These are phyloP conservation scores for Hyles euphorbiae DNA, from an alignment of 1,140 invertebrate genomes.

Conservation along the genomic window DNA sequence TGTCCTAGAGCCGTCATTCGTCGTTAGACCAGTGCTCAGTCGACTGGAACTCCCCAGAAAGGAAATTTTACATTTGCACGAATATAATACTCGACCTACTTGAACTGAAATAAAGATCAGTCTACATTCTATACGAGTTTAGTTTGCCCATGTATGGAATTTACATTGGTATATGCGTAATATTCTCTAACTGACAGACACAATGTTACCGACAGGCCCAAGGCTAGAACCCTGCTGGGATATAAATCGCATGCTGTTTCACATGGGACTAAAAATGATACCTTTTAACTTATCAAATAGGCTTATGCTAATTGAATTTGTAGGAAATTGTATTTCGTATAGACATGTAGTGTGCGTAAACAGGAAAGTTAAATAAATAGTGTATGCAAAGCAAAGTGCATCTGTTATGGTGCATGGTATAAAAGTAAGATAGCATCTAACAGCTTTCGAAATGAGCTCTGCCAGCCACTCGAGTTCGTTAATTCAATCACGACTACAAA, in stretches of 20 bases:
- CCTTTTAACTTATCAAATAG: not conserved
- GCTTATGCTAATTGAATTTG: not conserved
- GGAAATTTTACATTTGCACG: conserved; percentile 1
- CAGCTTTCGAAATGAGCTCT: conserved; percentile 36
- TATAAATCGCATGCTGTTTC: conserved; percentile 33
- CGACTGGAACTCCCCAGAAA: conserved; percentile 23
- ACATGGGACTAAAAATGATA: conserved; percentile 12
- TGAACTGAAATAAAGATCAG: conserved; percentile 7
- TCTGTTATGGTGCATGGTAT: conserved; percentile 17
- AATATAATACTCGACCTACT: not conserved
- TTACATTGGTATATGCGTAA: conserved; percentile 30
- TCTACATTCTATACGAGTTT: not conserved
- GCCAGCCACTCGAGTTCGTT: conserved; percentile 30
- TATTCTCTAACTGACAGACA: conserved; percentile 37
- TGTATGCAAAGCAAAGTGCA: not conserved
- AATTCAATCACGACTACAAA: conserved; percentile 53
- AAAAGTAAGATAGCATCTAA: conserved; percentile 32
- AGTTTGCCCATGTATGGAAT: not conserved
- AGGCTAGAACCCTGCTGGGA: conserved; percentile 37
- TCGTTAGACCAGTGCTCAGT: conserved; percentile 30
- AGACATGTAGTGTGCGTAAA: not conserved
- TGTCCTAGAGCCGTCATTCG: conserved; percentile 42
- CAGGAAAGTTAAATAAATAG: no score
- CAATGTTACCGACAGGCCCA: conserved; percentile 30
- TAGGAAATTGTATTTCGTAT: not conserved